Percentiles rank a stretch among this genome's conserved stretches.
phyloP scores from a whole-genome alignment of 2,888 invertebrate species.

The Andrena minutula region DNA sequence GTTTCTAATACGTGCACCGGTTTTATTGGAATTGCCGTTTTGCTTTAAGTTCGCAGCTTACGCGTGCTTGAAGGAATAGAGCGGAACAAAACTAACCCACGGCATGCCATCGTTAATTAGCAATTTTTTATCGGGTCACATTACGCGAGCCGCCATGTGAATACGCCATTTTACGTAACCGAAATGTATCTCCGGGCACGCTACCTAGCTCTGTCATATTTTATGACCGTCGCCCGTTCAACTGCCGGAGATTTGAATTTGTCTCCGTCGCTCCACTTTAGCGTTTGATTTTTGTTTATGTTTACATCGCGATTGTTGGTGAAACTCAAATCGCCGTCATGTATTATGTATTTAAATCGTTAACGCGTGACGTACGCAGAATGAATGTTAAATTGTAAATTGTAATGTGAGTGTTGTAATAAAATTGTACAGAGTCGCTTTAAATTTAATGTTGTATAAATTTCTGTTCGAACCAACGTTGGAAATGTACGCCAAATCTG shows the following conservation, averaged over 20 bases:
- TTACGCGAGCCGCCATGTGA: conserved; percentile 7
- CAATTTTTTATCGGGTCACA: conserved; percentile 16
- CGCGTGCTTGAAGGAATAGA: neutral
- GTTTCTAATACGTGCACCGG: neutral
- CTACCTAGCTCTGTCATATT: conserved; percentile 15
- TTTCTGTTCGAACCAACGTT: neutral
- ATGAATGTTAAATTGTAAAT: neutral
- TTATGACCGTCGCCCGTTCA: conserved; percentile 26
- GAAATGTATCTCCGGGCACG: neutral
- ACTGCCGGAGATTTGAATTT: conserved; percentile 41
- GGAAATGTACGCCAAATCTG: conserved; percentile 5
- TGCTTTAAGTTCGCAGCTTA: neutral
- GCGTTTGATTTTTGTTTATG: neutral
- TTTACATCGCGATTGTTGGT: neutral
- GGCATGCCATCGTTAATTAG: neutral
- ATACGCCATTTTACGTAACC: conserved; percentile 21
- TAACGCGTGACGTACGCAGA: neutral
- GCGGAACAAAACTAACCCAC: neutral
- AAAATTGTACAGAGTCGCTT: neutral
- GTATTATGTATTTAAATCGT: neutral
- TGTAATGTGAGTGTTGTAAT: neutral
- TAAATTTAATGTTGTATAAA: neutral
- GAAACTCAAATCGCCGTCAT: neutral
- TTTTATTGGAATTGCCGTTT: conserved; percentile 2
- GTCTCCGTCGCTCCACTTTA: neutral